Evolutionary conservation across 2,113 vertebrate species (phyloP).

Genomic region (Pseudopodoces humilis): DNA sequence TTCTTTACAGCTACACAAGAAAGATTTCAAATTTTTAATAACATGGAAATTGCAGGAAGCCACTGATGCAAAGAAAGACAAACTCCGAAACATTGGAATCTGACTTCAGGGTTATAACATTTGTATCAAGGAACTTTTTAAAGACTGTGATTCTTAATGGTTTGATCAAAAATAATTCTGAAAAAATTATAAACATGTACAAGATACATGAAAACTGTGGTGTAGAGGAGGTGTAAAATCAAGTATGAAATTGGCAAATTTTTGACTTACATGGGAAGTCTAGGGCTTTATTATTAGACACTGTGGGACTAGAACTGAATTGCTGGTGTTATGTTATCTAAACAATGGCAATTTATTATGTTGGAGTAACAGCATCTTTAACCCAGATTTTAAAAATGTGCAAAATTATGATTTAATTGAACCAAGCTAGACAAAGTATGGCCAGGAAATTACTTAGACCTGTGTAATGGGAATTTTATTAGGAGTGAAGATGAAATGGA

Average conservation of each 20-base stretch:
- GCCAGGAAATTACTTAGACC: not conserved
- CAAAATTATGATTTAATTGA: slow-evolving; percentile 30
- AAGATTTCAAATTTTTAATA: not conserved
- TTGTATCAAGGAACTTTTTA: not conserved
- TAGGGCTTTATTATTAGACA: slow-evolving; percentile 17
- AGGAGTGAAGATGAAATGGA: not conserved
- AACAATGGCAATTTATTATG: not conserved
- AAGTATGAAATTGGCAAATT: slow-evolving; percentile 42
- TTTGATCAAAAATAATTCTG: not conserved
- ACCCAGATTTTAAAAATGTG: not conserved
- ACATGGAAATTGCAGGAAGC: not conserved
- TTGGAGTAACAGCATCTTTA: not conserved
- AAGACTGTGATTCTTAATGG: not conserved
- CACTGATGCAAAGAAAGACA: not conserved
- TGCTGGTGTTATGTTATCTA: not conserved
- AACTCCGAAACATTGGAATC: not conserved
- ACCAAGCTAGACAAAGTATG: not conserved
- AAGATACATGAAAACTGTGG: not conserved
- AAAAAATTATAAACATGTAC: not conserved
- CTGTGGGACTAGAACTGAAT: not conserved
- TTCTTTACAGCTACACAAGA: not conserved
- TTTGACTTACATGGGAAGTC: not conserved
- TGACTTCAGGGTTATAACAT: not conserved
- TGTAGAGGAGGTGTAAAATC: slow-evolving; percentile 32
- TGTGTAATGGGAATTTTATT: not conserved